These are phyloP conservation scores for Euwallacea similis DNA, from an alignment of 1,140 invertebrate species.

Conservation along the genomic window DNA sequence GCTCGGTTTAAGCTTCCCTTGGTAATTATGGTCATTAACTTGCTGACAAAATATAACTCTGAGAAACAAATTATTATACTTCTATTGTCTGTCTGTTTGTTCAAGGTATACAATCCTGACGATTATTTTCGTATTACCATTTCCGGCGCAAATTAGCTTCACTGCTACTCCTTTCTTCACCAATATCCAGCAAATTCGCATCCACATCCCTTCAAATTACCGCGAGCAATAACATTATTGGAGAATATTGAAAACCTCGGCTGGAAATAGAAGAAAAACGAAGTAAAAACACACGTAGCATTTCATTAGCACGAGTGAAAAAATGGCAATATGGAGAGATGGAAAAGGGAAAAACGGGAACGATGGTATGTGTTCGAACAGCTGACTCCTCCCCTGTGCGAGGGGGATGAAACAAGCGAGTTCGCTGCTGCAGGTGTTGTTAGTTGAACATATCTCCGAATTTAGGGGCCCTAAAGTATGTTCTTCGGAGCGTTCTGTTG, in stretches of 20 bases:
- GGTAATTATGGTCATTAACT: conserved; percentile 1
- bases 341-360: conserved; percentile 6
- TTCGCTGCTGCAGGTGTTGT: conserved; percentile 17
- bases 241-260: conserved; percentile 5
- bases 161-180: neutral
- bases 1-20: neutral
- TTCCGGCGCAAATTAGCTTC: neutral
- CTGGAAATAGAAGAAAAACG: neutral
- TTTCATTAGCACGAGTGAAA: conserved; percentile 16
- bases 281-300: conserved; percentile 9
- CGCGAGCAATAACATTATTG: conserved; percentile 13
- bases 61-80: neutral
- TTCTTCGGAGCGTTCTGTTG: neutral
- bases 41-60: conserved; percentile 2
- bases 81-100: neutral
- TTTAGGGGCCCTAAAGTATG: conserved; percentile 3
- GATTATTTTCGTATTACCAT: neutral
- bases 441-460: conserved; percentile 19
- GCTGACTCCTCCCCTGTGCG: conserved; percentile 10
- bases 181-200: neutral
- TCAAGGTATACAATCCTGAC: neutral
- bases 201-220: conserved; percentile 6
- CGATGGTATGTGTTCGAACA: conserved; percentile 13
- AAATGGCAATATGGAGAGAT: conserved; percentile 14
- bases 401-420: conserved; percentile 12